Evolutionary conservation across 2,797 vertebrate species (phyloP).

Genomic region (Sebastes trivittatus): DNA sequence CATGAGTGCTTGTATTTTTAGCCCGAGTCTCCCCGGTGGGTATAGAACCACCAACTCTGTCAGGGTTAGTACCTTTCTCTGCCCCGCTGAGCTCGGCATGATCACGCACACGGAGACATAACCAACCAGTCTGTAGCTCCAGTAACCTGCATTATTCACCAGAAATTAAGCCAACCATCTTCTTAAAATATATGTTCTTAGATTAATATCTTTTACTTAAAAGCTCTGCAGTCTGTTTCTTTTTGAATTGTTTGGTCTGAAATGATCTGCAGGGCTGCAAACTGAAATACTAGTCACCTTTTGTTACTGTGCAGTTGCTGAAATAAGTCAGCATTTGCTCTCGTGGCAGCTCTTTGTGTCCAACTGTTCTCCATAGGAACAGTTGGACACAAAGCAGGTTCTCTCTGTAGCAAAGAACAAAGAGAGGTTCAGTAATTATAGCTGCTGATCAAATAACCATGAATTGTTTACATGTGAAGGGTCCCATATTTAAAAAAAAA

Average conservation of each 20-base stretch:
- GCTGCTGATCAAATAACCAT: neutral
- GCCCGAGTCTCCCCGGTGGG: neutral
- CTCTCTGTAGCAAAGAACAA: neutral
- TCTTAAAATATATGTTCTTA: neutral
- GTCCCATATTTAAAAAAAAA: neutral
- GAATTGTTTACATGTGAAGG: neutral
- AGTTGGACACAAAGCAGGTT: neutral
- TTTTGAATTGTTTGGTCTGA: neutral
- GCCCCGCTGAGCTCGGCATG: neutral
- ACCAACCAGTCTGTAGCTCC: neutral
- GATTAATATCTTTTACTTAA: neutral
- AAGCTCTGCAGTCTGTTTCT: neutral
- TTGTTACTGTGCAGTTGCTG: neutral
- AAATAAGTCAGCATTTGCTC: neutral
- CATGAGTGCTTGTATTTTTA: constrained; percentile 21
- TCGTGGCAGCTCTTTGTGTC: neutral
- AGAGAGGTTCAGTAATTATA: neutral
- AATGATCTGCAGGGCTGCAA: neutral
- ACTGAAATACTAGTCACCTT: neutral
- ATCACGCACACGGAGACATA: neutral
- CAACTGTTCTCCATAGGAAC: neutral
- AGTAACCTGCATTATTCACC: constrained; percentile 26
- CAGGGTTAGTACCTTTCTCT: neutral
- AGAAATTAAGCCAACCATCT: neutral
- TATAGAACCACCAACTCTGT: constrained; percentile 15